Evolutionary conservation across 1,140 invertebrate species (phyloP).

Genomic region (Drosophila pseudoobscura): DNA sequence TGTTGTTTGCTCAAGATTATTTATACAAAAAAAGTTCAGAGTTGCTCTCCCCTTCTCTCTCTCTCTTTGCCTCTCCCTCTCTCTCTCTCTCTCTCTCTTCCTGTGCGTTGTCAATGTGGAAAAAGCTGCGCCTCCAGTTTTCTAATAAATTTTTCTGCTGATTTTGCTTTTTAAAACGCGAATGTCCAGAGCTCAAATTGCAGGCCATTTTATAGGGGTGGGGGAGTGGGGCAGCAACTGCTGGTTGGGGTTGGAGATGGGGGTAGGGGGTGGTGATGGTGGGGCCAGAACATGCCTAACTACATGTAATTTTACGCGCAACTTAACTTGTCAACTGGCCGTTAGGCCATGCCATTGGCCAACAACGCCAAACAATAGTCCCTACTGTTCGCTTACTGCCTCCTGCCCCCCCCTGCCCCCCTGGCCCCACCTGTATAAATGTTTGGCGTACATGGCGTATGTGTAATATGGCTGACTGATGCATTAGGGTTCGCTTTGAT

Average conservation of each 20-base stretch:
- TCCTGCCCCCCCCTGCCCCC: not conserved
- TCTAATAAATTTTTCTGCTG: constrained; percentile 77
- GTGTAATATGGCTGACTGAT: constrained; percentile 65
- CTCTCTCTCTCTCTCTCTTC: constrained; percentile 1
- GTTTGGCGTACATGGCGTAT: constrained; percentile 74
- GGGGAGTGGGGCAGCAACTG: too few relatives aligned
- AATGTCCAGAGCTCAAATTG: constrained; percentile 61
- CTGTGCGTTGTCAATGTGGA: constrained; percentile 69
- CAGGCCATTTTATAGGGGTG: constrained; percentile 56
- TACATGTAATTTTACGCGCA: constrained; percentile 81
- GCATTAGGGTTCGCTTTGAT: constrained; percentile 62
- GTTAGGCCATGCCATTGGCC: constrained; percentile 12
- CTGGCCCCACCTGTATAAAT: constrained; percentile 38
- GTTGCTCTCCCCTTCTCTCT: constrained; percentile 13
- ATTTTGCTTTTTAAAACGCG: constrained; percentile 74
- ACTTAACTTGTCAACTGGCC: constrained; percentile 74
- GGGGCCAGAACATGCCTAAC: constrained; percentile 63
- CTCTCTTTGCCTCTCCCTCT: too few relatives aligned
- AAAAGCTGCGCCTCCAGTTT: constrained; percentile 74
- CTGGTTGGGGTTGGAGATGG: too few relatives aligned
- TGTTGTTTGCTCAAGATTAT: constrained; percentile 80
- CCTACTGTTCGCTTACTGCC: not conserved
- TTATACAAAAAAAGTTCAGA: constrained; percentile 50
- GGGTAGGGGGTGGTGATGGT: not conserved
- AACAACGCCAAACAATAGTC: not conserved